A percentile compares a stretch with the other conserved stretches of the same genome.
phyloP scores from a whole-genome alignment of 2,797 vertebrate species.

The Glossophaga mutica region DNA sequence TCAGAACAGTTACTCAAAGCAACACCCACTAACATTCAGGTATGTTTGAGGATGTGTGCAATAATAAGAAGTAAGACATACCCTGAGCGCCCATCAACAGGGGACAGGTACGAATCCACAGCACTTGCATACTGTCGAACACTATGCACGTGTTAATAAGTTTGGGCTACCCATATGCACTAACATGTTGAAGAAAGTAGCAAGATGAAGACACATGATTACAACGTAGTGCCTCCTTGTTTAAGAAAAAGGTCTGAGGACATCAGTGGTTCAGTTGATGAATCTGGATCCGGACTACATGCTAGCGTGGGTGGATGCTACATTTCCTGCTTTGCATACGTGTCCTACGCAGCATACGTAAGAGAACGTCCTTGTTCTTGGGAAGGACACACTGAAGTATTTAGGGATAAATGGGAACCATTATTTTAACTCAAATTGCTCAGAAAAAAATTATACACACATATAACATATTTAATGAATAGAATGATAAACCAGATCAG shows the following conservation, averaged over 20 bases:
- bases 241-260: not conserved
- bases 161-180: too few relatives aligned
- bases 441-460: not conserved
- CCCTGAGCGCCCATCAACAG: not conserved
- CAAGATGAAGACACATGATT: not conserved
- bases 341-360: too few relatives aligned
- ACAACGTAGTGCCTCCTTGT: not conserved
- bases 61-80: not conserved
- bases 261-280: not conserved
- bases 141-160: not conserved
- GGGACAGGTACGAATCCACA: fast-evolving
- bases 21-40: not conserved
- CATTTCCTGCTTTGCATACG: not conserved
- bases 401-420: not conserved
- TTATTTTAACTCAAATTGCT: not conserved
- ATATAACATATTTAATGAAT: not conserved
- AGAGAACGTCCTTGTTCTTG: not conserved
- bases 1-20: not conserved
- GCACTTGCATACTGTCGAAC: not conserved
- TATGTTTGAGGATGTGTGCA: not conserved
- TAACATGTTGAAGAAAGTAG: not conserved
- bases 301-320: not conserved
- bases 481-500: not conserved
- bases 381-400: not conserved
- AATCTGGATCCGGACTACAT: not conserved